A percentile compares a stretch with the other conserved stretches of the same genome.
These are phyloP conservation scores for Prietella phreatophila DNA, from an alignment of 2,113 vertebrate genomes.

Conservation along the genomic window DNA sequence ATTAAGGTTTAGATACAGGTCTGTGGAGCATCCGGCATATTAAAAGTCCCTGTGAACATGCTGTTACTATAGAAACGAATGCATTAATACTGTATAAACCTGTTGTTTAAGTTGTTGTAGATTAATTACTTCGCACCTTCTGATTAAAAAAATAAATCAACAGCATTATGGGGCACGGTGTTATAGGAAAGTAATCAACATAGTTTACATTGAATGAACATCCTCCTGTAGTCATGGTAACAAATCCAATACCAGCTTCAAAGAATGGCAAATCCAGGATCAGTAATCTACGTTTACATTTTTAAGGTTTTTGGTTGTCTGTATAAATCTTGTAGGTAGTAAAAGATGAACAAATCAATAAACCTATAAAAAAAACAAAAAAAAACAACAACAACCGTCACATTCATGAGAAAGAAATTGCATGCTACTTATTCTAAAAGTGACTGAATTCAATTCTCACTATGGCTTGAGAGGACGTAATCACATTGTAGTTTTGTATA, in stretches of 20 bases:
- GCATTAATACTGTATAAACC: not conserved
- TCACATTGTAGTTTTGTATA: not conserved
- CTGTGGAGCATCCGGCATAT: not conserved
- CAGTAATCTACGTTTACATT: not conserved
- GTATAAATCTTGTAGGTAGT: not conserved
- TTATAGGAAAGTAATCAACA: not conserved
- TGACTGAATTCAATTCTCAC: slow-evolving; percentile 2
- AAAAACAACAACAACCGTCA: not conserved
- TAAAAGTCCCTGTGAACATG: not conserved
- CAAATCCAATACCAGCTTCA: not conserved
- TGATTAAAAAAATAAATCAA: not conserved
- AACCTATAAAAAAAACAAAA: not conserved
- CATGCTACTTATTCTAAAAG: not conserved
- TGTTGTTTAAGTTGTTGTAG: not conserved
- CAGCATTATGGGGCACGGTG: not conserved
- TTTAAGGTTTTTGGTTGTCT: not conserved
- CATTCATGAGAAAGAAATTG: not conserved
- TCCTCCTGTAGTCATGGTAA: not conserved
- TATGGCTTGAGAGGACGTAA: slow-evolving; percentile 4
- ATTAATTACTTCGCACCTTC: not conserved
- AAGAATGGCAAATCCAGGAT: not conserved
- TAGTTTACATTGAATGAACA: not conserved
- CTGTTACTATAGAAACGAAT: not conserved
- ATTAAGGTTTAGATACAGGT: not conserved
- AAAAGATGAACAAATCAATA: not conserved